Evolutionary conservation across 2,113 vertebrate species (phyloP), one percentile per base, ranked within the genome.

Genomic region (Clarias magur): DNA sequence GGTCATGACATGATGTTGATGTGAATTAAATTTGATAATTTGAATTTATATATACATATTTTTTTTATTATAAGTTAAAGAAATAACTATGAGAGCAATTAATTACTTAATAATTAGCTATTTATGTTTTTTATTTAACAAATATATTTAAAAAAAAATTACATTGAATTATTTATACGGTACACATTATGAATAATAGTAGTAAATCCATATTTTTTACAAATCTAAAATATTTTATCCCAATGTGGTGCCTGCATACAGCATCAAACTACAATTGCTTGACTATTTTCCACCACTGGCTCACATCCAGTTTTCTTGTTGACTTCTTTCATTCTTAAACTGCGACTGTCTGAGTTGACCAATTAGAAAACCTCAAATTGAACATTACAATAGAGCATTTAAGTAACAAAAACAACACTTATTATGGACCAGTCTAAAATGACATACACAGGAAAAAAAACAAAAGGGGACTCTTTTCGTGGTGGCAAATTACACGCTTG

Each of bases 241-340:
- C 73, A 76, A 53, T 53, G 6, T 25, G 13, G 23, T 76, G 72
- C 34, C 17, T 0, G 2, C 10, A 38, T 53, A 53, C 19, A 25
- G 3, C 0, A 76, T 25, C 68, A 75, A 48, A 25, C 19, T 54
- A 56, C 25, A 27, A 56, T 27, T 27, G 27, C 75, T 56, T 25
- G 27, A 78, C 13, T n/a, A 7, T 78, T 78, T 53, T 78, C 75
- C 73, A 54, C 23, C 12, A 11, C 42, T 76, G 73, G 23, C 23
- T 54, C 23, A 76, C 48, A 76, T n/a, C 42, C 16, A 3, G 57
- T 81, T 68, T 65, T 34, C 78, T 80, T 25, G 48, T 54, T 83
- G 82, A 88, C 70, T 86, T n/a, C 57, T 68, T 56, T 84, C 25
- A 89, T 82, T 85, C 48, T 73, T 42, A 89, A 82, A 81, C 63